Base-by-base conservation (phyloP, 2,797 vertebrate species). In the Lepus oiostolus region DNA sequence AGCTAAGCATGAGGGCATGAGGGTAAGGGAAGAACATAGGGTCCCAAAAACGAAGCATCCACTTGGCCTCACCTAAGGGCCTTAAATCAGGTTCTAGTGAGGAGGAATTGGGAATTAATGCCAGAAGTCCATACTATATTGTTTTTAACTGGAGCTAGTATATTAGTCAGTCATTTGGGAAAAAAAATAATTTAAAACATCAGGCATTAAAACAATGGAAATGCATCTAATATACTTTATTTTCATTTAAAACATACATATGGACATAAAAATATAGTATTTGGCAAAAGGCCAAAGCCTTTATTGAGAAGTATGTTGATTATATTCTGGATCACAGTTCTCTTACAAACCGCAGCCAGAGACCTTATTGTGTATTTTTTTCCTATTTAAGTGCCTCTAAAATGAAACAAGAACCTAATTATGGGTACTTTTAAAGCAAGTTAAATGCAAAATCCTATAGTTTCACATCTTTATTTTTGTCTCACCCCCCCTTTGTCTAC, bases 171-270 rank as follows among this genome's bases (percentile, higher is more conserved):
- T 87, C 83, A 93, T 92, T 89, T 94, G 42, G 42, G 1, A 38
- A 88, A 93, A 88, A 93, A 94, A 79, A 24, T 60, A 5, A 38
- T 84, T 82, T 81, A 85, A 85, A 95, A 65, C 7, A 30, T 30
- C 19, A 85, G 35, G 17, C 19, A 80, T 81, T 86, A 95, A 95
- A 95, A 91, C 85, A 95, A 58, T 74, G 38, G 9, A 35, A 58
- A 26, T 79, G 21, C 35, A 76, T 65, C 30, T 70, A 63, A 50
- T 8, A 42, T 8, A 79, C 58, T 76, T 91, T 50, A 58, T 86
- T 91, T 95, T 89, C 38, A 84, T 30, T 91, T 92, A 70, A 91
- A 92, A 83, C 17, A 90, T 26, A 77, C 12, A 93, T 85, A 50
- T 32, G 4, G 30, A 77, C 19, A 58, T 67, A 50, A 12, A n/a